Base-by-base conservation (phyloP, 2,797 vertebrate genomes). In the Phoxinus dragarum region DNA sequence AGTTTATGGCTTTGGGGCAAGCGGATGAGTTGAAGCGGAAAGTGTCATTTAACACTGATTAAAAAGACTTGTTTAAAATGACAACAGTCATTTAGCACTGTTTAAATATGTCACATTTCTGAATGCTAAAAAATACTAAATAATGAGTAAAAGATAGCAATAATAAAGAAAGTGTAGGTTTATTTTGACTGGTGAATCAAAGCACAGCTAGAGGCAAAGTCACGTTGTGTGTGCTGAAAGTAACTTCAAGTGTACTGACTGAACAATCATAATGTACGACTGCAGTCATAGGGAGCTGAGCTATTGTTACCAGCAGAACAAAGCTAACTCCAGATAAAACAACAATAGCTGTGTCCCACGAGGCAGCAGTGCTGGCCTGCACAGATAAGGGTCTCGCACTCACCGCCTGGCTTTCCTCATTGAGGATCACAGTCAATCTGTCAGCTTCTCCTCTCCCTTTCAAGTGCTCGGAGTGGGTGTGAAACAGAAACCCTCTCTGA, bases 271-370 rank as follows among this genome's bases (percentile, higher is more conserved):
- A 40, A 47, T 38, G 79, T 56, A 36, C 14, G 5, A 7, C 59
- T 38, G 34, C n/a, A 49, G 47, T 52, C 79, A 27, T 68, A 64
- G 49, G 40, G 5, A 54, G 31, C 47, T 36, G 9, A 82, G 79
- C 80, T 75, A 81, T 82, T 86, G 56, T 86, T 74, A 44, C 75
- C 61, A 61, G 59, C 47, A 61, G 54, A 72, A 80, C 67, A 81
- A 75, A 88, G 81, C 69, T 44, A 40, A 56, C 19, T 71, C 38
- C 84, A 56, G 75, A 81, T 86, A 76, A 84, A 86, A 84, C 68
- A 75, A 76, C 76, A 84, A 86, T 66, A 67, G 66, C 76, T 2
- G 34, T 27, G 10, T 27, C 38, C 69, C 10, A 19, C n/a, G 6
- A 36, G 47, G 12, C 38, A 82, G 78, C 54, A 67, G 66, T 54